These are phyloP conservation scores for Spinibarbus caldwelli DNA, from an alignment of 2,797 vertebrate genomes.

Conservation along the genomic window DNA sequence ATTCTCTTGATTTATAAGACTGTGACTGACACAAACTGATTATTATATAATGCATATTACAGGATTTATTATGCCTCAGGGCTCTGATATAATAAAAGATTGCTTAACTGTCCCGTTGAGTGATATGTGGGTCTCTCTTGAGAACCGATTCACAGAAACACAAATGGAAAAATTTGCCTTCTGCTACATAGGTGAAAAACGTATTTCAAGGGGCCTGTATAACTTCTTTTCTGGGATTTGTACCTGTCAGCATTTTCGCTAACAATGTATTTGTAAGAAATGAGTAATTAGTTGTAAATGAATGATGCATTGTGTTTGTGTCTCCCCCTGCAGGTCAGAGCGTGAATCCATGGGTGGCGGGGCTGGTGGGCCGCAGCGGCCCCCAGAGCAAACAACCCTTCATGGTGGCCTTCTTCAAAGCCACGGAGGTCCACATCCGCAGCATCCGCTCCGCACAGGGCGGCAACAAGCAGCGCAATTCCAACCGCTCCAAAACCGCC, in stretches of 20 bases:
- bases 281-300: not conserved
- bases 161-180: not conserved
- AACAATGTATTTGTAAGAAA: slow-evolving; percentile 13
- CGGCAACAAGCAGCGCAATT: slow-evolving; percentile 86
- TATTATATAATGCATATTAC: not conserved
- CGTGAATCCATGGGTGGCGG: slow-evolving; percentile 90
- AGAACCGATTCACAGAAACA: not conserved
- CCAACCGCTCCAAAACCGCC: slow-evolving; percentile 87
- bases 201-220: slow-evolving; percentile 3
- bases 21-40: not conserved
- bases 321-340: slow-evolving; percentile 86
- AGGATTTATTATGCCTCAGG: slow-evolving; percentile 5
- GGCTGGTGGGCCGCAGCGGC: slow-evolving; percentile 90
- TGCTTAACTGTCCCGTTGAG: slow-evolving; percentile 15
- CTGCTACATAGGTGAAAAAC: not conserved
- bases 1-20: slow-evolving; percentile 17
- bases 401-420: slow-evolving; percentile 99
- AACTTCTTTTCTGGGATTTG: slow-evolving; percentile 12
- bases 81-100: not conserved
- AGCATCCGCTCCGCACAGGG: slow-evolving; percentile 86
- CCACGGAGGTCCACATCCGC: slow-evolving; percentile 94
- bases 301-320: slow-evolving; percentile 51
- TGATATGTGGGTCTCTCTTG: not conserved
- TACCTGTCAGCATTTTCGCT: not conserved
- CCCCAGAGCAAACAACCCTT: slow-evolving; percentile 98